Base-by-base conservation (phyloP, 2,113 vertebrate genomes). In the Campylorhamphus procurvoides region DNA sequence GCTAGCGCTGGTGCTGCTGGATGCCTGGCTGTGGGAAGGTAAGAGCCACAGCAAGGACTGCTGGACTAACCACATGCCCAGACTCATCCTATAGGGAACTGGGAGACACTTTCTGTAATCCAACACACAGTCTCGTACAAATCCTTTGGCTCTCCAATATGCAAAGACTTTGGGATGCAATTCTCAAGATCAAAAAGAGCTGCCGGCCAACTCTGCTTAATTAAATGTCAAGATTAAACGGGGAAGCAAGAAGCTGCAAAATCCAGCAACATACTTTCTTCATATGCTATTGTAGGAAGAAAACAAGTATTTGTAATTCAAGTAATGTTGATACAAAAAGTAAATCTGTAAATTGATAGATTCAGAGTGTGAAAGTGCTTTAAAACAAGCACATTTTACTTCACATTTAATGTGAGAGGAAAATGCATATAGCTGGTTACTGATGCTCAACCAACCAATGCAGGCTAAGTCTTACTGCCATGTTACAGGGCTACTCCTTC, bases 101-200 rank as follows among this genome's bases (percentile, higher is more conserved):
- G 10, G 25, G 31, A 63, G 53, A 53, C 24, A 15, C 10, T 17
- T 39, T 58, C 28, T 31, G 24, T 16, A 52, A 63, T 24, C 22
- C 37, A 59, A 49, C 3, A 1, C 3, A 33, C 10, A 60, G 52
- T 11, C 42, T 9, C 24, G 11, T 17, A 33, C 0, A 0, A 46
- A 66, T 28, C 25, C 25, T 12, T n/a, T 7, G 20, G 47, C 63
- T 62, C 40, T 58, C 27, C 42, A 58, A 11, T 3, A 27, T 1
- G 10, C 23, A 47, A 79, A 20, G 15, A 46, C 29, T 39, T 56
- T 12, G 27, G 11, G 12, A 33, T 9, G 9, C 4, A 1, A 20
- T 19, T 68, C 40, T 19, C 8, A 56, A 62, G 37, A 52, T 12
- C 33, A 23, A 25, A 58, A 44, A 35, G 5, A 58, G 35, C 44